Percentiles rank a stretch among this genome's conserved stretches.
Evolutionary conservation across 2,888 invertebrate species (phyloP).

Genomic region (Drosophila paranaensis): DNA sequence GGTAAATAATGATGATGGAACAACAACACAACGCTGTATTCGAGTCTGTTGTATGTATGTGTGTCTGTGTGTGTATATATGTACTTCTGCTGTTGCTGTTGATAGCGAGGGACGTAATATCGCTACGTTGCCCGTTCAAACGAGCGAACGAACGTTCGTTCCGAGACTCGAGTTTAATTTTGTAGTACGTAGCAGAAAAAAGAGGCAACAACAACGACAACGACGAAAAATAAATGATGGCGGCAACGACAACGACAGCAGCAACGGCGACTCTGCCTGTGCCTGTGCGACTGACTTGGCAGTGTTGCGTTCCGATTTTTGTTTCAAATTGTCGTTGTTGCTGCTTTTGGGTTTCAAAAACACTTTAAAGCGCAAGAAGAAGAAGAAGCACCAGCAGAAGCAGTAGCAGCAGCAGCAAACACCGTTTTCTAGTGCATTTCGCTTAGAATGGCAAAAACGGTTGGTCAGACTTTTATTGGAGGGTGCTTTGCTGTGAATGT

Average conservation of each 20-base stretch:
- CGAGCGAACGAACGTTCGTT: constrained; percentile 75
- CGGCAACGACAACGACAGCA: constrained; percentile 63
- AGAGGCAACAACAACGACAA: constrained; percentile 45
- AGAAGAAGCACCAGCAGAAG: constrained; percentile 39
- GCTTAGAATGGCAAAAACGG: constrained; percentile 77
- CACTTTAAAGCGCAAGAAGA: constrained; percentile 59
- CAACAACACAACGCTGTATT: constrained; percentile 57
- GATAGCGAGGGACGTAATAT: constrained; percentile 77
- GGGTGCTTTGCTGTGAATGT: constrained; percentile 40
- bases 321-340: constrained; percentile 68
- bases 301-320: constrained; percentile 80
- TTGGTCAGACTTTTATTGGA: constrained; percentile 59
- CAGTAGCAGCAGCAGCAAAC: constrained; percentile 33
- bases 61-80: constrained; percentile 44
- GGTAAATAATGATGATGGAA: constrained; percentile 81
- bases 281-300: constrained; percentile 70
- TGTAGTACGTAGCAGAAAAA: constrained; percentile 79
- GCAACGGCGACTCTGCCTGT: constrained; percentile 42
- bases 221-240: constrained; percentile 77
- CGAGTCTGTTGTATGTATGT: constrained; percentile 13
- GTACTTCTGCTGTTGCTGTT: constrained; percentile 58
- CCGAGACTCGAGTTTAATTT: constrained; percentile 79
- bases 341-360: constrained; percentile 70
- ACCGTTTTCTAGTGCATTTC: constrained; percentile 71
- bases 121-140: constrained; percentile 78